Base-by-base conservation (phyloP, 2,888 invertebrate genomes). In the Poecilus cupreus region DNA sequence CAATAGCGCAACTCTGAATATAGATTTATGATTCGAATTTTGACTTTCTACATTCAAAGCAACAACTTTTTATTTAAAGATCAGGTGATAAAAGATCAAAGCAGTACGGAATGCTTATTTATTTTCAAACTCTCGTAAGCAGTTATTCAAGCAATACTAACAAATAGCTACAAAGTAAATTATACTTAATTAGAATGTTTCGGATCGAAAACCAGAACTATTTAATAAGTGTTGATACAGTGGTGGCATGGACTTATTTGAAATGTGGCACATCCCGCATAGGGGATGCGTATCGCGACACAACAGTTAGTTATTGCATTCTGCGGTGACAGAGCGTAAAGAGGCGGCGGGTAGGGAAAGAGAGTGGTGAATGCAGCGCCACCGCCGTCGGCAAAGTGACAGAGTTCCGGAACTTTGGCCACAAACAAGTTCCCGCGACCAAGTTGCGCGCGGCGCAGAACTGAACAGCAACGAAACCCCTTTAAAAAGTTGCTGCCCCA, bases 281-380 rank as follows among this genome's bases (percentile, higher is more conserved):
- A 6, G 11, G 64, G 32, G 64, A 20, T 68, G 46, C 72, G 72
- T 22, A 46, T 46, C 37, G 24, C 72, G 72, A 72, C 64, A 78
- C 49, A 70, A 79, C 80, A 79, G 79, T 79, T 72, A 80, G 70
- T 80, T 80, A 80, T 80, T 80, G 80, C 80, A 72, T 80, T 80
- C 80, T 80, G 80, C 22, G 80, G 80, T 80, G 80, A 80, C 80
- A 72, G 51, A 26, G 51, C 46, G 46, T 49, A 49, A 46, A 75
- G 26, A 51, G 74, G 11, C 11, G 24, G 3, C n/a, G 20, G 37
- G 18, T 0, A 6, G 16, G 26, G 1, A 24, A 5, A 22, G 22
- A 64, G 22, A 32, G 32, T 6, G 26, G 11, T n/a, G 68, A 20
- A 39, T 68, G 24, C 60, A 22, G 24, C 60, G 60, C 26, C 24